phyloP scores from a whole-genome alignment of 23 tunicate genomes.

The Ascidia mentula region DNA sequence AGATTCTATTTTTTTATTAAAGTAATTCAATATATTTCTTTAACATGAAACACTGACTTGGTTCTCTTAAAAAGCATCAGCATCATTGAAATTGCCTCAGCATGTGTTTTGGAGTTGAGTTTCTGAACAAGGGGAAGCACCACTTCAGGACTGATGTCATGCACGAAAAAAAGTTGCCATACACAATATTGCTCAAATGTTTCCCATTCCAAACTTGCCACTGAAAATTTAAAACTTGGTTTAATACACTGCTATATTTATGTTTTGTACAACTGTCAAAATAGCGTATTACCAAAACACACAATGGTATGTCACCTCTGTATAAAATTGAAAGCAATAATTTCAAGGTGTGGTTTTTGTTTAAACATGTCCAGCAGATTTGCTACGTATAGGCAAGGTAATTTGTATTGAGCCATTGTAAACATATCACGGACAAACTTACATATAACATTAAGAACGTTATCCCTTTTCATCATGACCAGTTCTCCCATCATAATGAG shows the following conservation, averaged over 20 bases:
- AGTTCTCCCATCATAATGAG: slow-evolving; percentile 79
- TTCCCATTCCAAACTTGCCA: slow-evolving; percentile 85
- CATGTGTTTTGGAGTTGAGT: slow-evolving; percentile 51
- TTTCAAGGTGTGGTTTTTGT: neutral
- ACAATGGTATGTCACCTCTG: too few relatives aligned
- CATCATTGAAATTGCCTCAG: slow-evolving; percentile 83
- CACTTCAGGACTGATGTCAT: slow-evolving; percentile 69
- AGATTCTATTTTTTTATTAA: neutral
- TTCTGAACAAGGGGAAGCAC: slow-evolving; percentile 68
- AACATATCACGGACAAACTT: slow-evolving; percentile 12
- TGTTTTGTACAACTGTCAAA: too few relatives aligned
- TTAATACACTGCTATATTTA: too few relatives aligned
- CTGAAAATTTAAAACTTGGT: too few relatives aligned
- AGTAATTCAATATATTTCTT: too few relatives aligned
- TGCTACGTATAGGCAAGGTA: neutral
- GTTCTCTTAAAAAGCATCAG: slow-evolving; percentile 49
- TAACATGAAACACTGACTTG: slow-evolving; percentile 15
- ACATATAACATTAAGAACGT: slow-evolving; percentile 53
- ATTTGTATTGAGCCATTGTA: neutral
- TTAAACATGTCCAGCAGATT: neutral
- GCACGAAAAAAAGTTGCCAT: slow-evolving; percentile 82
- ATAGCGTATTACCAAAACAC: too few relatives aligned
- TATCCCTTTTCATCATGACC: slow-evolving; percentile 76
- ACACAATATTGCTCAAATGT: slow-evolving; percentile 88
- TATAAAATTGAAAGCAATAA: too few relatives aligned